Conservation (phyloP, 2,888 invertebrate genomes). For the Pyrochroa serraticornis region DNA sequence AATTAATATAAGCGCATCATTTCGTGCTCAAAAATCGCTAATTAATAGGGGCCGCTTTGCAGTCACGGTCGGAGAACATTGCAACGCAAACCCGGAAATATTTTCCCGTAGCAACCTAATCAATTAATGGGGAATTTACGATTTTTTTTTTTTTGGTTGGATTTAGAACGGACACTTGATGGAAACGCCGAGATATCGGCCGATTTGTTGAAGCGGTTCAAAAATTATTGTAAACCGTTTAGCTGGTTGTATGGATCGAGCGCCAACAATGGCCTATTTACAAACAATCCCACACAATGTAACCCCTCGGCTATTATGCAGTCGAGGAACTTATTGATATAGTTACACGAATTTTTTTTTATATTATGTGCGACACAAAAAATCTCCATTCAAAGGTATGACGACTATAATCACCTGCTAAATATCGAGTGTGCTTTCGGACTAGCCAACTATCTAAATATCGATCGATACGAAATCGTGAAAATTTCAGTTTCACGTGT, state of each 20-base stretch:
- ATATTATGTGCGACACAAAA: background rate
- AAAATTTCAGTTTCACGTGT: too few relatives aligned
- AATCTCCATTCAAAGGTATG: too few relatives aligned
- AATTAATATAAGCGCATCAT: slow-evolving; percentile 58
- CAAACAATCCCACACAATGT: slow-evolving; percentile 25
- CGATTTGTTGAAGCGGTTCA: background rate
- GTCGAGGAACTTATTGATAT: slow-evolving; percentile 7
- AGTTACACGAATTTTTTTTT: background rate
- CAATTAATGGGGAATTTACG: too few relatives aligned
- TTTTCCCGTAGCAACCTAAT: too few relatives aligned
- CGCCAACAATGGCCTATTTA: slow-evolving; percentile 20
- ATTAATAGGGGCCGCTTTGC: slow-evolving; percentile 46
- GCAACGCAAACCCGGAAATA: too few relatives aligned
- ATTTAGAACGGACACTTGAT: too few relatives aligned
- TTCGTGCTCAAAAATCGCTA: slow-evolving; percentile 57
- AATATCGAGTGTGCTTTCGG: too few relatives aligned
- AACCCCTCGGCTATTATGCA: slow-evolving; percentile 21
- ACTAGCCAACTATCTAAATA: too few relatives aligned
- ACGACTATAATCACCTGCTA: too few relatives aligned
- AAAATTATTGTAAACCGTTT: slow-evolving; percentile 13
- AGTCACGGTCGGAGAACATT: background rate
- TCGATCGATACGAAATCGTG: too few relatives aligned
- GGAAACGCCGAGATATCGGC: too few relatives aligned
- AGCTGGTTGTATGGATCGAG: slow-evolving; percentile 1
- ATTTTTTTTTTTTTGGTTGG: too few relatives aligned